A percentile compares a stretch with the other conserved stretches of the same genome.
These are phyloP conservation scores for Chloroclystis v-ata DNA, from an alignment of 2,888 invertebrate genomes.

Conservation along the genomic window DNA sequence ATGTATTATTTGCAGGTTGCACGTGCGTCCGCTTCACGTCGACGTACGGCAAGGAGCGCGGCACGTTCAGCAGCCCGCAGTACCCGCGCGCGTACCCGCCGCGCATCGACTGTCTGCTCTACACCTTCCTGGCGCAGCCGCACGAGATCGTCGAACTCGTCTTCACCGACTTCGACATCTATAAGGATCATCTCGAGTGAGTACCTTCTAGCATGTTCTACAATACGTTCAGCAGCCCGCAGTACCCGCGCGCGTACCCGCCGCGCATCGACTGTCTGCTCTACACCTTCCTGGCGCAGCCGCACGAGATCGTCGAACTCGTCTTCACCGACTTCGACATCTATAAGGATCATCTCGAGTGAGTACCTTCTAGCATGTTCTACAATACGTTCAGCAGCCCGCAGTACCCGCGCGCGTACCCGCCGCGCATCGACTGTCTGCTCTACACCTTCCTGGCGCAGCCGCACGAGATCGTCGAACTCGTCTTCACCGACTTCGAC, in stretches of 20 bases:
- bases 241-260: too few species aligned
- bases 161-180: conserved; percentile 88
- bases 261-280: conserved; percentile 47
- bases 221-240: too few species aligned
- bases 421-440: too few species aligned
- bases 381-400: too few species aligned
- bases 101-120: conserved; percentile 88
- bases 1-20: conserved; percentile 88
- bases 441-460: too few species aligned
- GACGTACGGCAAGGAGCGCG: conserved; percentile 86
- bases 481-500: too few species aligned
- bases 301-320: conserved; percentile 89
- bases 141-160: conserved; percentile 90
- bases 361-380: conserved; percentile 54
- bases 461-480: too few species aligned
- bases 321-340: conserved; percentile 89
- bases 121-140: conserved; percentile 87
- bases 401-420: too few species aligned
- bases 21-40: conserved; percentile 89
- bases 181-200: conserved; percentile 82
- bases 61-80: conserved; percentile 90
- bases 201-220: conserved; percentile 47
- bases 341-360: conserved; percentile 82
- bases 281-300: conserved; percentile 88
- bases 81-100: conserved; percentile 86